Conservation (phyloP, 2,888 invertebrate species). For the Thera britannica region DNA sequence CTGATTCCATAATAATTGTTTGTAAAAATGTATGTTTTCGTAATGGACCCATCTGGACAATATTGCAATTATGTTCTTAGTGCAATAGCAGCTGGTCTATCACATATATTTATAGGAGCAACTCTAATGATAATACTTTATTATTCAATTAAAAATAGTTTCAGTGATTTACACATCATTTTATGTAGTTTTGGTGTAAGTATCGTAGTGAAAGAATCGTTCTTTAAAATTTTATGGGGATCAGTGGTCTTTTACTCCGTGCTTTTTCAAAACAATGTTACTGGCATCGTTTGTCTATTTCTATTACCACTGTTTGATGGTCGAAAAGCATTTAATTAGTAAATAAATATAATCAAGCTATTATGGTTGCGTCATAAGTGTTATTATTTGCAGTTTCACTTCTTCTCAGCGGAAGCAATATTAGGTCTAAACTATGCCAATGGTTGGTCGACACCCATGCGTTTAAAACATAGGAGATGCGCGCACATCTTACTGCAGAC, state of each 20-base stretch:
- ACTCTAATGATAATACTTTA: conserved; percentile 21
- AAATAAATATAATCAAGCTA: no score
- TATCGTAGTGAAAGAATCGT: background rate
- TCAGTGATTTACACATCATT: conserved; percentile 18
- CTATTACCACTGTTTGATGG: no score
- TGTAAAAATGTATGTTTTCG: conserved; percentile 18
- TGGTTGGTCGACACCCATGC: conserved; percentile 63
- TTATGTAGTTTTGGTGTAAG: conserved; percentile 34
- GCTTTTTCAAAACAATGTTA: no score
- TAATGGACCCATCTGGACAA: conserved; percentile 18
- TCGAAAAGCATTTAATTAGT: no score
- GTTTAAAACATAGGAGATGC: conserved; percentile 48
- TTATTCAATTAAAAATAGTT: conserved; percentile 6
- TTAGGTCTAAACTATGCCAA: conserved; percentile 58
- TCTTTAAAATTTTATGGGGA: no score
- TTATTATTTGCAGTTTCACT: conserved; percentile 55
- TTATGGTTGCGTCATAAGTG: no score
- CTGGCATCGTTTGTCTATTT: no score
- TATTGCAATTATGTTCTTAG: conserved; percentile 17
- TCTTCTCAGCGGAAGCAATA: conserved; percentile 62
- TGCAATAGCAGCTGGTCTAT: conserved; percentile 11
- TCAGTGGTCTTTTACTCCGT: no score
- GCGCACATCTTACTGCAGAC: conserved; percentile 57
- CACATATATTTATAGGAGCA: conserved; percentile 22
- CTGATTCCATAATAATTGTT: background rate